Conservation (phyloP, 2,113 vertebrate species). For the Ramphastos sulfuratus region DNA sequence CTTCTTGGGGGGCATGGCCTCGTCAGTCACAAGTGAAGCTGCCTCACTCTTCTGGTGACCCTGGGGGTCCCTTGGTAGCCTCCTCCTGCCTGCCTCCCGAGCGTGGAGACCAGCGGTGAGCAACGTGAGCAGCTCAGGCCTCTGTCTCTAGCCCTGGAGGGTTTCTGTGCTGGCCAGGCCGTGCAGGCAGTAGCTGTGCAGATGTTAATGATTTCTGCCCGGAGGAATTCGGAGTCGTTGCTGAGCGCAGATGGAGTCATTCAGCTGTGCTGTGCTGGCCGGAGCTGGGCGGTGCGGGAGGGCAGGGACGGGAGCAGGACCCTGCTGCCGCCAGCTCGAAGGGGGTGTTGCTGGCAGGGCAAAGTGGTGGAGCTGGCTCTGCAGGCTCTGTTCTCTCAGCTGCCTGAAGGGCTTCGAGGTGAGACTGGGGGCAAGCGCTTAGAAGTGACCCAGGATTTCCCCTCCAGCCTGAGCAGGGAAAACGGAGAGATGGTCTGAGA, state of each 20-base stretch:
- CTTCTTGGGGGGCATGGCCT: neutral
- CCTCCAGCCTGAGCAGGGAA: neutral
- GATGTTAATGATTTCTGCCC: constrained; percentile 59
- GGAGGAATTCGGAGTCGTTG: constrained; percentile 54
- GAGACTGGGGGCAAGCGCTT: neutral
- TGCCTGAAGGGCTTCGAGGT: neutral
- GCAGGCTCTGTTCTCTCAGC: neutral
- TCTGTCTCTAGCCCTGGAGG: neutral
- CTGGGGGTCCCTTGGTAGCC: neutral
- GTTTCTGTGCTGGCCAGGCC: neutral
- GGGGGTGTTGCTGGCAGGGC: neutral
- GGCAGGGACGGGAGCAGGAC: constrained; percentile 7
- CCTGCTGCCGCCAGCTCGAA: neutral
- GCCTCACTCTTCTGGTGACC: neutral
- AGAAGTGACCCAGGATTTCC: neutral
- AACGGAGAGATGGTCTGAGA: neutral
- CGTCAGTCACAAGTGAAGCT: neutral
- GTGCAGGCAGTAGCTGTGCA: neutral
- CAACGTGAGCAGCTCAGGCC: neutral
- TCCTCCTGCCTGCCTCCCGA: neutral
- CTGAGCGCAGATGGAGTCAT: neutral
- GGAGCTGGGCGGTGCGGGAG: neutral
- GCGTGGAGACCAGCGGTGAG: neutral
- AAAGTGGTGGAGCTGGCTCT: neutral
- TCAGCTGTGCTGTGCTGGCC: neutral